Evolutionary conservation across 2,888 invertebrate genomes (phyloP), one percentile per base, ranked within the genome.

Genomic region (Lathronympha strigana): DNA sequence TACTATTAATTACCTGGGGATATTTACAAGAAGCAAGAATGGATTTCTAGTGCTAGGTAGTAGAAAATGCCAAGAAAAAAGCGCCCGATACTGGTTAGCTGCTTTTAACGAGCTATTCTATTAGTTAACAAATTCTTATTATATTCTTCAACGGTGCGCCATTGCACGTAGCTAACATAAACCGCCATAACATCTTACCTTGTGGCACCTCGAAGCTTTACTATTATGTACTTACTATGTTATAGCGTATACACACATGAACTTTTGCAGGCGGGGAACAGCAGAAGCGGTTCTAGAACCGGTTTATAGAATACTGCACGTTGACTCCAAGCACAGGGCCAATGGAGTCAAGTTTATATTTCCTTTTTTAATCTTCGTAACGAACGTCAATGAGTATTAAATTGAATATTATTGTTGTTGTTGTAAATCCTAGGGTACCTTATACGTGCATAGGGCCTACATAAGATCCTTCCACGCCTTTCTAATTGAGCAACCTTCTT

Each of bases 181-280:
- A 62, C 11, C 58, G 58, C 47, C 33, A 11, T 58, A 17, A 31
- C 31, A 57, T 45, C 43, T 45, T 45, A 13, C 19, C 31, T 67
- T 67, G 47, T n/a, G 58, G 61, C 69, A 62, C 49, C 28, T 53
- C 15, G 38, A 71, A 74, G 72, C 77, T 81, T 80, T 80, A 83
- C 76, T 81, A 80, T 81, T 77, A 79, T 79, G 72, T 78, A 80
- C 78, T 72, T 76, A 77, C 75, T 79, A 78, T 75, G 80, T 78
- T 80, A 82, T 79, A 82, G 73, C 72, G 77, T 83, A 81, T 81
- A 86, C 80, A 83, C 82, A 81, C 82, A 87, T 88, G 87, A 87
- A 88, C 86, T 86, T 86, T 87, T 83, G 86, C 86, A 81, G 81
- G 71, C 73, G 69, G 72, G 76, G 82, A 79, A 81, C 76, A 78